phyloP scores from a whole-genome alignment of 35 echinoderm and acorn worm species.

The Amphiura filiformis region DNA sequence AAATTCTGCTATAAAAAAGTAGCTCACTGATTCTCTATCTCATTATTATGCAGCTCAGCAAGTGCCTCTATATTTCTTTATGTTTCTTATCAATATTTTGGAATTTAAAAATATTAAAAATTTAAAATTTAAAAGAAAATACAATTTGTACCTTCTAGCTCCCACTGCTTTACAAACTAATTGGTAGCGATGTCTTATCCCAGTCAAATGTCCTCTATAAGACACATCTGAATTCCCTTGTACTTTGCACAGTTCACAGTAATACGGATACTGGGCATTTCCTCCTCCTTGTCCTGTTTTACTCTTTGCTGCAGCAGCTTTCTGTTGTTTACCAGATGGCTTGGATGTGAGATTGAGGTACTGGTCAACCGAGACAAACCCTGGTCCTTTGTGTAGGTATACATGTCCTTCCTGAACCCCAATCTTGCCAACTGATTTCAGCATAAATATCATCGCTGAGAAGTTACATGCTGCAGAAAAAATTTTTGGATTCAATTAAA shows the following conservation, averaged over 20 bases:
- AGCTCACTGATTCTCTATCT: too few relatives aligned
- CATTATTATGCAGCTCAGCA: too few relatives aligned
- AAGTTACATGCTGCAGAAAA: constrained; percentile 40
- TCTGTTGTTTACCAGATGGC: background rate
- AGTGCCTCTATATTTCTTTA: too few relatives aligned
- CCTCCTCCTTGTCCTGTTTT: background rate
- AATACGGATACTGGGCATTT: constrained; percentile 33
- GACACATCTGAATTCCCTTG: constrained; percentile 43
- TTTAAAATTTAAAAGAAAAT: too few relatives aligned
- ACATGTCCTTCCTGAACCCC: constrained; percentile 35
- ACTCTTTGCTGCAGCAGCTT: background rate
- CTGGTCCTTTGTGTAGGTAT: constrained; percentile 20
- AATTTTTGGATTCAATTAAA: too few relatives aligned
- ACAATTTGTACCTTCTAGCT: constrained; percentile 36
- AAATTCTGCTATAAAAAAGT: too few relatives aligned
- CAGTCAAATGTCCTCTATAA: constrained; percentile 31
- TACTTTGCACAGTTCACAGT: constrained; percentile 43
- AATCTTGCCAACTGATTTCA: constrained; percentile 43
- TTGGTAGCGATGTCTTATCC: constrained; percentile 37
- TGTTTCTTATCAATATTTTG: too few relatives aligned
- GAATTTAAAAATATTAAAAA: too few relatives aligned
- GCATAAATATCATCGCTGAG: constrained; percentile 17
- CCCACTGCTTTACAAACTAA: constrained; percentile 42
- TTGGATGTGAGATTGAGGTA: constrained; percentile 27
- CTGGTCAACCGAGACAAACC: constrained; percentile 48